Evolutionary conservation across 2,113 vertebrate genomes (phyloP), one percentile per base, ranked within the genome.

Genomic region (Chionomys nivalis): DNA sequence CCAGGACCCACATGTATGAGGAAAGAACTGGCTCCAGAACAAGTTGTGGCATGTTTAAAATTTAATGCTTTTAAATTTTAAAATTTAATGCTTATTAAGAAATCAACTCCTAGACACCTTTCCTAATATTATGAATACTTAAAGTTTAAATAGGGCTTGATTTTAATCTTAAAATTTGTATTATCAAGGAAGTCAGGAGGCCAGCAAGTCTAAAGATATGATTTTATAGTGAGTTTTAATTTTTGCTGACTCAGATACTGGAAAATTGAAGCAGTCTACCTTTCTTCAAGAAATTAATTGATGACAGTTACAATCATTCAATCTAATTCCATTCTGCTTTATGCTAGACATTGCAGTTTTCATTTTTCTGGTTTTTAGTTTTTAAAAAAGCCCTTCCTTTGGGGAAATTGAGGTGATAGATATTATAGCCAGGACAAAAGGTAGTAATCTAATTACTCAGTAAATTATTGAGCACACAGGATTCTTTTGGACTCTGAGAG

Each of bases 391-490:
- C 17, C 33, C 39, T 91, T 72, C 28, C 19, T 49, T 24, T 28
- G 17, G 55, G 33, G 28, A 96, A 73, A 83, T 68, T 52, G 17
- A 5, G 4, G 3, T 73, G 17, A 14, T 72, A 76, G 92, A 49
- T 65, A 19, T 26, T 76, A 61, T 10, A 89, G 55, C 52, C 19
- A 36, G 11, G 19, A 88, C 61, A 79, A 92, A 47, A 95, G 83
- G 16, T 23, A 3, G 1, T 94, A 68, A 94, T 96, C 91, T 93
- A 95, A 95, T 97, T 93, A 87, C 10, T 87, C 6, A 13, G 47
- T 88, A n/a, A 90, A 63, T 90, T 75, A 77, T 17, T 31, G 21
- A 21, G 7, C 58, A 36, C 52, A 47, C 0, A 42, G 24, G 55
- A 68, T 73, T 79, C 55, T 17, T 79, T 83, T 92, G 24, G 72